phyloP scores from a whole-genome alignment of 2,888 invertebrate species.

The Cheilosia impressa region DNA sequence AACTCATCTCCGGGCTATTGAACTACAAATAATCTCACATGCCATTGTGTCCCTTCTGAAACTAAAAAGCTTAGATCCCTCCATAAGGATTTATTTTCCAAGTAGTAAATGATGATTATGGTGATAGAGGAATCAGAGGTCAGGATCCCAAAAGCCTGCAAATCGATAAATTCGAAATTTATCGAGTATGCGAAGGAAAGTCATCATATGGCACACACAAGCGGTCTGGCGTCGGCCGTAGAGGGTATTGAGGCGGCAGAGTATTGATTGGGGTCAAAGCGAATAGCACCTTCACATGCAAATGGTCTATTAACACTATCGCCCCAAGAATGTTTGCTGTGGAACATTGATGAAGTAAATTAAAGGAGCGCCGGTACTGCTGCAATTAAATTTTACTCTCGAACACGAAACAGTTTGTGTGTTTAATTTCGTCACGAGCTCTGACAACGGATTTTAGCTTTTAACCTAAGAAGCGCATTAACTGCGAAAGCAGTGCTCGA shows the following conservation, averaged over 20 bases:
- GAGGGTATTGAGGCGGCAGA: neutral
- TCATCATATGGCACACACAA: too few relatives aligned
- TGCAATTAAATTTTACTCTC: slow-evolving; percentile 67
- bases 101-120: slow-evolving; percentile 61
- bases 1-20: slow-evolving; percentile 68
- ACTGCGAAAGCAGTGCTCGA: slow-evolving; percentile 1
- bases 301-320: slow-evolving; percentile 62
- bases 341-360: slow-evolving; percentile 34
- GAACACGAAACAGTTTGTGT: slow-evolving; percentile 22
- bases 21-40: slow-evolving; percentile 62
- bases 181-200: slow-evolving; percentile 49
- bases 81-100: slow-evolving; percentile 63
- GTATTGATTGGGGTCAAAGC: slow-evolving; percentile 66
- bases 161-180: slow-evolving; percentile 69
- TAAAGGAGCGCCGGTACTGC: slow-evolving; percentile 57
- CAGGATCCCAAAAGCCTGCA: slow-evolving; percentile 54
- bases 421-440: slow-evolving; percentile 42
- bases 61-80: slow-evolving; percentile 40
- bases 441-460: slow-evolving; percentile 11
- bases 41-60: slow-evolving; percentile 44
- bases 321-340: slow-evolving; percentile 30
- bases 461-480: slow-evolving; percentile 18
- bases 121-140: slow-evolving; percentile 63
- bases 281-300: slow-evolving; percentile 69
- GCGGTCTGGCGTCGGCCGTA: too few relatives aligned